Conservation (phyloP, 2,113 vertebrate genomes). For the Megatriorchis doriae region DNA sequence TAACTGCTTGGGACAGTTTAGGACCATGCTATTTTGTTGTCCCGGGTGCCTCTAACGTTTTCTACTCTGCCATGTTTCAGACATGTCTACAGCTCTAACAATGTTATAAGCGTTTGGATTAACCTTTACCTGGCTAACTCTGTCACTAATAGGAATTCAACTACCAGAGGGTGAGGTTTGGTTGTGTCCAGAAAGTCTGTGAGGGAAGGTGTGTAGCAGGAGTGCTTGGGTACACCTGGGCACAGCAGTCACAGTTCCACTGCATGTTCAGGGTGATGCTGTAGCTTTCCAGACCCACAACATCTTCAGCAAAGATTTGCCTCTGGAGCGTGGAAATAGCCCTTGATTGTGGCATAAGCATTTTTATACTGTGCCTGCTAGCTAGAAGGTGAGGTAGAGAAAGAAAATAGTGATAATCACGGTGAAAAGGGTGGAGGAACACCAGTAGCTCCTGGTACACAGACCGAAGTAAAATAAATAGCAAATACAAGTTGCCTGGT, state of each 20-base stretch:
- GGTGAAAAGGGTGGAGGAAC: not conserved
- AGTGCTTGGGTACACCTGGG: too few species aligned
- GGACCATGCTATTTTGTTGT: not conserved
- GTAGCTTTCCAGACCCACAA: not conserved
- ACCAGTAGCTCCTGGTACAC: not conserved
- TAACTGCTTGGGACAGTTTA: not conserved
- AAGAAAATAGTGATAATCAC: not conserved
- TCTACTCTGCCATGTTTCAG: not conserved
- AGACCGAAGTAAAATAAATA: not conserved
- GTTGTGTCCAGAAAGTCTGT: not conserved
- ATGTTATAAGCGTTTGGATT: not conserved
- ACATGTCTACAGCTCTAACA: not conserved
- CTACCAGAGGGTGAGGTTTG: not conserved
- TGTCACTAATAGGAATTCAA: not conserved
- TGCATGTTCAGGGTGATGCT: not conserved
- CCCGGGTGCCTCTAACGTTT: not conserved
- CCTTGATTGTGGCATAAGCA: not conserved
- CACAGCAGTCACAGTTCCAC: not conserved
- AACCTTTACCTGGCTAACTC: not conserved
- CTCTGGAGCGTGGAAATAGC: not conserved
- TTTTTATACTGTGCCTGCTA: not conserved
- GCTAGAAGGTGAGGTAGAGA: not conserved
- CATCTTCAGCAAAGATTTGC: not conserved
- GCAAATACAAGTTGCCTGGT: not conserved
- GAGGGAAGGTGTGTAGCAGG: not conserved